Conservation (phyloP, 2,797 vertebrate genomes). For the Onychomys torridus region DNA sequence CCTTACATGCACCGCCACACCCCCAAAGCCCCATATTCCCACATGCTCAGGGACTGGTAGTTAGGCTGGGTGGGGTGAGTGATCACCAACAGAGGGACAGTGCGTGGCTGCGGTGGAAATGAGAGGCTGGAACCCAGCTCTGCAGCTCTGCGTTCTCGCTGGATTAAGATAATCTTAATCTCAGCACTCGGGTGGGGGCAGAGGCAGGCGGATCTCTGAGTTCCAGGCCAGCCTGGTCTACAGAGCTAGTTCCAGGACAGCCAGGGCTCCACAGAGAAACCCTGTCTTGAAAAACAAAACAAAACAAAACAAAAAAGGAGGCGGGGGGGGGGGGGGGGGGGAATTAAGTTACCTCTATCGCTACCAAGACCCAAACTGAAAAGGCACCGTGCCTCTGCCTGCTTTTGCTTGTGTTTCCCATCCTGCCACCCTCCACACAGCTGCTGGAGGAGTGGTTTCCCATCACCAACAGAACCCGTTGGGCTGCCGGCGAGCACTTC, state of each 20-base stretch:
- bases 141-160: background rate
- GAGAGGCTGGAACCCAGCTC: background rate
- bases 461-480: background rate
- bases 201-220: background rate
- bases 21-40: background rate
- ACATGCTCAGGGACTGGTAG: fast-evolving
- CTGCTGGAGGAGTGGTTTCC: background rate
- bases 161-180: background rate
- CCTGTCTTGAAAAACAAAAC: background rate
- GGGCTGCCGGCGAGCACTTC: too few species aligned
- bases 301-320: background rate
- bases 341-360: background rate
- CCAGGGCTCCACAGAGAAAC: background rate
- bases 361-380: background rate
- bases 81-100: background rate
- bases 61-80: background rate
- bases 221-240: background rate
- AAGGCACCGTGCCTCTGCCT: background rate
- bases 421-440: background rate
- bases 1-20: background rate
- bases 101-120: background rate
- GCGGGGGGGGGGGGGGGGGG: too few species aligned
- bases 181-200: background rate
- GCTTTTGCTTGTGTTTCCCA: background rate
- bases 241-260: background rate